These are phyloP conservation scores for Linnaemya vulpina DNA, from an alignment of 2,888 invertebrate species.

Conservation along the genomic window DNA sequence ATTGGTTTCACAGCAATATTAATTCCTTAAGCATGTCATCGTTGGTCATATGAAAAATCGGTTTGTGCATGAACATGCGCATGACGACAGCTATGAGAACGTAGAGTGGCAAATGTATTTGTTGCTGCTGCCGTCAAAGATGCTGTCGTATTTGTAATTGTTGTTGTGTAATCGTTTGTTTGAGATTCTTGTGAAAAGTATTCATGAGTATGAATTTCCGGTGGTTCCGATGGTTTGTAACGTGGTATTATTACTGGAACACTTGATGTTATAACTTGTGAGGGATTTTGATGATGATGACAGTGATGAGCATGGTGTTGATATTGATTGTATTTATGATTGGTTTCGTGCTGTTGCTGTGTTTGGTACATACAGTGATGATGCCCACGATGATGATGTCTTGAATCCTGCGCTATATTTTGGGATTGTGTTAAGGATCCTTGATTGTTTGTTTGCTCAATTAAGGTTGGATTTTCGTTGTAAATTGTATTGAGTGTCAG, in stretches of 20 bases:
- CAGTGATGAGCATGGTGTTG: constrained; percentile 64
- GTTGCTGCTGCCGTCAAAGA: constrained; percentile 23
- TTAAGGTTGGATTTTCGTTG: constrained; percentile 59
- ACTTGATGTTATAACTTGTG: constrained; percentile 50
- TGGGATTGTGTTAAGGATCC: constrained; percentile 47
- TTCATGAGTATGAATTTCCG: constrained; percentile 69
- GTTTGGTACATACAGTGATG: neutral
- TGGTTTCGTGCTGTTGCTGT: constrained; percentile 20
- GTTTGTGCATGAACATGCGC: constrained; percentile 77
- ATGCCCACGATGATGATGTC: constrained; percentile 18
- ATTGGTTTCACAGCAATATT: neutral
- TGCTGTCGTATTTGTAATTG: constrained; percentile 61
- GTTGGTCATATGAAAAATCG: constrained; percentile 75
- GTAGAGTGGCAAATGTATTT: constrained; percentile 49
- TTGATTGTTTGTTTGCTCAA: constrained; percentile 52
- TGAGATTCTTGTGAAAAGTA: constrained; percentile 68
- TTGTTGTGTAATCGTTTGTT: constrained; percentile 53
- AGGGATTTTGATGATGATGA: constrained; percentile 55
- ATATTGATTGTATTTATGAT: constrained; percentile 34
- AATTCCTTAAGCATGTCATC: constrained; percentile 71
- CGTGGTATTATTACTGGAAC: constrained; percentile 48
- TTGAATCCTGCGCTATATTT: constrained; percentile 36
- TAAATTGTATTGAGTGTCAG: constrained; percentile 63
- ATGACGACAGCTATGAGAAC: constrained; percentile 59
- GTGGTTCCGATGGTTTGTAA: constrained; percentile 60